These are phyloP conservation scores for Drosophila oshimai DNA, from an alignment of 1,140 invertebrate species.

Conservation along the genomic window DNA sequence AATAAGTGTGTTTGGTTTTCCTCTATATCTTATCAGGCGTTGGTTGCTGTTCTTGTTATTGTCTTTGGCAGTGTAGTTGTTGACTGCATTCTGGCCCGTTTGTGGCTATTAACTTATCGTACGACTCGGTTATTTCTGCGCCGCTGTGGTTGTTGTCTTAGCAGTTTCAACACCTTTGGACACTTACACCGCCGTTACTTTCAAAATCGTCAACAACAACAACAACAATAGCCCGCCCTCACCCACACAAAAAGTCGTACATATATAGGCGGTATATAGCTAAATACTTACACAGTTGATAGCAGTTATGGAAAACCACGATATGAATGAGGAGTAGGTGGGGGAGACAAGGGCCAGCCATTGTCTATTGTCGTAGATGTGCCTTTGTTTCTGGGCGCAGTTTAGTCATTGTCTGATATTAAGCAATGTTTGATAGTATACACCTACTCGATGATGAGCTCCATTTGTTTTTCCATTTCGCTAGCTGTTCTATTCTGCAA, in stretches of 20 bases:
- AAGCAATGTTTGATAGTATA: slow-evolving; percentile 42
- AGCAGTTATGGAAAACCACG: slow-evolving; percentile 29
- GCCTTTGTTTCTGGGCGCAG: slow-evolving; percentile 42
- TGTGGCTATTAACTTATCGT: slow-evolving; percentile 29
- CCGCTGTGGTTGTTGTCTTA: slow-evolving; percentile 29
- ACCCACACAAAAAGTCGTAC: not conserved
- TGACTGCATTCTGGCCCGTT: slow-evolving; percentile 33
- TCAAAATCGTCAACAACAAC: slow-evolving; percentile 53
- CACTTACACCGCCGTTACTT: slow-evolving; percentile 58
- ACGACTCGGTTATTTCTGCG: not conserved
- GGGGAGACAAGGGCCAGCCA: slow-evolving; percentile 17
- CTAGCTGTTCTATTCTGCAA: not conserved
- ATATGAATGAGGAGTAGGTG: not conserved
- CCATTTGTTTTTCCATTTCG: slow-evolving; percentile 21
- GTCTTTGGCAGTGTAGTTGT: slow-evolving; percentile 28
- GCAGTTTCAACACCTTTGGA: slow-evolving; percentile 67
- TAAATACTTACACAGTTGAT: slow-evolving; percentile 26
- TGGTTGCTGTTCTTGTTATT: slow-evolving; percentile 13
- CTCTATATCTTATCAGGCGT: slow-evolving; percentile 19
- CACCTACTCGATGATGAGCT: slow-evolving; percentile 12
- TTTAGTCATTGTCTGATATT: slow-evolving; percentile 57
- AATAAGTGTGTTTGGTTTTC: not conserved
- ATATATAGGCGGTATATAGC: not conserved
- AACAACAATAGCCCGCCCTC: slow-evolving; percentile 31
- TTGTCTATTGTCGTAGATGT: slow-evolving; percentile 48